Evolutionary conservation across 1,140 invertebrate genomes (phyloP).

Genomic region (Drosophila nebulosa): DNA sequence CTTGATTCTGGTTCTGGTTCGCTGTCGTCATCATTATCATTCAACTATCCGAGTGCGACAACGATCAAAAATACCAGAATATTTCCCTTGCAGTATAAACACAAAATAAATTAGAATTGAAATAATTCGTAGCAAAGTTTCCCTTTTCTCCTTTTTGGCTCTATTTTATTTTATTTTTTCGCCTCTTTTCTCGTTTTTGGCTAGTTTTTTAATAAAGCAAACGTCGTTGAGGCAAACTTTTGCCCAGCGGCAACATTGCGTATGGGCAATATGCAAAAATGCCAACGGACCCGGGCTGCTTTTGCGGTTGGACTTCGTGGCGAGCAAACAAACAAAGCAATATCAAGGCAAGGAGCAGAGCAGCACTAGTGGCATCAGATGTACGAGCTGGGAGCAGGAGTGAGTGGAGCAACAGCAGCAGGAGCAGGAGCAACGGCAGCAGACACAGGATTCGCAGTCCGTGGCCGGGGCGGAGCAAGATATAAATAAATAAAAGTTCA

Average conservation of each 20-base stretch:
- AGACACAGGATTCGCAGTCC: background rate
- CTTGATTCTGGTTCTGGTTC: background rate
- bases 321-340: conserved; percentile 75
- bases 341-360: conserved; percentile 36
- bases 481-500: conserved; percentile 80
- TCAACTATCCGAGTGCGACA: conserved; percentile 71
- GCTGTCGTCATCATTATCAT: conserved; percentile 62
- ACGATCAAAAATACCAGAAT: conserved; percentile 66
- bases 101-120: conserved; percentile 80
- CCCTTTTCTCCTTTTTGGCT: conserved; percentile 40
- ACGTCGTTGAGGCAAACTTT: conserved; percentile 67
- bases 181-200: conserved; percentile 19
- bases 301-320: conserved; percentile 69
- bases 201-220: conserved; percentile 79
- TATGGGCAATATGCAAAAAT: conserved; percentile 77
- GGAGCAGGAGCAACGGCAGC: conserved; percentile 5
- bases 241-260: conserved; percentile 64
- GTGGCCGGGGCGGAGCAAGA: conserved; percentile 35
- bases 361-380: conserved; percentile 14
- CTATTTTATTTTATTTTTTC: conserved; percentile 21
- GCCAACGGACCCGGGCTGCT: conserved; percentile 53
- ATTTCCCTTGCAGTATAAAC: conserved; percentile 59
- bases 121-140: conserved; percentile 71
- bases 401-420: conserved; percentile 13
- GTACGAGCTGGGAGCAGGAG: background rate